A percentile compares a stretch with the other conserved stretches of the same genome.
Evolutionary conservation across 2,797 vertebrate genomes (phyloP).

Genomic region (Oceanodroma leucorhoa): DNA sequence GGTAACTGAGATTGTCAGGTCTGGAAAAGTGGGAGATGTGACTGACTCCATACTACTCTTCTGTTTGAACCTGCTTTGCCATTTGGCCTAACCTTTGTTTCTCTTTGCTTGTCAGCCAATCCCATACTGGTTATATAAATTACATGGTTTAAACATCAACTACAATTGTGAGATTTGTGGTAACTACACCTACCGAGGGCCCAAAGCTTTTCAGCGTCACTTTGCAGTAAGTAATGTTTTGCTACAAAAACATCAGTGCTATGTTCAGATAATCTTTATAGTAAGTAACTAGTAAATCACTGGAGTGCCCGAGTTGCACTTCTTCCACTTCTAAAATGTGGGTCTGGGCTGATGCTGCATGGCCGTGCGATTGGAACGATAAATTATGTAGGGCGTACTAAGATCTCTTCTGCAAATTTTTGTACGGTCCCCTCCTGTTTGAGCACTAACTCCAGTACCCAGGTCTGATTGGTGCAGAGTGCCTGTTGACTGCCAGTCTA

Average conservation of each 20-base stretch:
- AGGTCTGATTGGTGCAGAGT: not conserved
- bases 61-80: not conserved
- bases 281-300: no score
- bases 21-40: not conserved
- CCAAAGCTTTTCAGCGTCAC: constrained; percentile 97
- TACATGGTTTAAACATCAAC: constrained; percentile 97
- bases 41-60: accelerated
- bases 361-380: accelerated
- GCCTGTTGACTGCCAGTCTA: not conserved
- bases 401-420: not conserved
- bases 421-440: not conserved
- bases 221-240: constrained; percentile 83
- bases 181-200: constrained; percentile 96
- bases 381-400: accelerated
- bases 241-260: not conserved
- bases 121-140: constrained; percentile 95
- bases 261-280: accelerated
- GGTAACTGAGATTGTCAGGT: constrained; percentile 55
- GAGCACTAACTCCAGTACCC: not conserved
- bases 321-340: not conserved
- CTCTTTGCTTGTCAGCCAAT: constrained; percentile 82
- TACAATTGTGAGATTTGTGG: constrained; percentile 99
- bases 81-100: not conserved
- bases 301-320: not conserved
- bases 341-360: not conserved